phyloP scores from a whole-genome alignment of 2,888 invertebrate genomes.

The Xylocampa areola region DNA sequence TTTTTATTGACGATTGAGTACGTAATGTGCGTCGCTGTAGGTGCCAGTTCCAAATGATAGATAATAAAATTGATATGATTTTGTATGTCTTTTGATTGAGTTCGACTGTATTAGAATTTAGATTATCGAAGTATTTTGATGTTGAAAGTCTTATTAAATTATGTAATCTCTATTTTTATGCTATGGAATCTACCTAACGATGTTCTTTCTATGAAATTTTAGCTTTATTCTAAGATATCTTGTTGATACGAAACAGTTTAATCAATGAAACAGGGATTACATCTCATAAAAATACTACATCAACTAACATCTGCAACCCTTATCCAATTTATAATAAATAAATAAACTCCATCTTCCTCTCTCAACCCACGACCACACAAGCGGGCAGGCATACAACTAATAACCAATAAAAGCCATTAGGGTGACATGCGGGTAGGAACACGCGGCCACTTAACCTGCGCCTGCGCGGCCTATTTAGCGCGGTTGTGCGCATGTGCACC shows the following conservation, averaged over 20 bases:
- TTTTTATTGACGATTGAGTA: constrained; percentile 32
- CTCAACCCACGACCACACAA: constrained; percentile 23
- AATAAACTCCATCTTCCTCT: neutral
- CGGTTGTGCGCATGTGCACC: constrained; percentile 38
- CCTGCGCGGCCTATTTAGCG: constrained; percentile 50
- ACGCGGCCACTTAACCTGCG: constrained; percentile 56
- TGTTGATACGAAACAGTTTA: neutral
- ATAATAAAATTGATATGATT: constrained; percentile 44
- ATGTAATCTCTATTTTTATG: constrained; percentile 32
- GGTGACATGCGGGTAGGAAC: constrained; percentile 40
- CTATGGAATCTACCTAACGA: neutral
- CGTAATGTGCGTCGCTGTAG: constrained; percentile 29
- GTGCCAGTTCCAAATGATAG: constrained; percentile 46
- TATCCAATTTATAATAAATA: neutral
- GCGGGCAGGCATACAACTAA: constrained; percentile 16
- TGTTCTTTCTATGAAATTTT: neutral
- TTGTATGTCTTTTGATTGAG: constrained; percentile 49
- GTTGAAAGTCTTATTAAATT: constrained; percentile 28
- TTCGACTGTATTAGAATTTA: constrained; percentile 42
- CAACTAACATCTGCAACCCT: neutral
- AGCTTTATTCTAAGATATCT: constrained; percentile 5
- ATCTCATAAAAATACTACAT: no score
- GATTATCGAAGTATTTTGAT: constrained; percentile 40
- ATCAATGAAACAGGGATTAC: no score
- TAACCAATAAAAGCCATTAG: constrained; percentile 49